Evolutionary conservation across 2,888 invertebrate species (phyloP).

Genomic region (Apamea monoglypha): DNA sequence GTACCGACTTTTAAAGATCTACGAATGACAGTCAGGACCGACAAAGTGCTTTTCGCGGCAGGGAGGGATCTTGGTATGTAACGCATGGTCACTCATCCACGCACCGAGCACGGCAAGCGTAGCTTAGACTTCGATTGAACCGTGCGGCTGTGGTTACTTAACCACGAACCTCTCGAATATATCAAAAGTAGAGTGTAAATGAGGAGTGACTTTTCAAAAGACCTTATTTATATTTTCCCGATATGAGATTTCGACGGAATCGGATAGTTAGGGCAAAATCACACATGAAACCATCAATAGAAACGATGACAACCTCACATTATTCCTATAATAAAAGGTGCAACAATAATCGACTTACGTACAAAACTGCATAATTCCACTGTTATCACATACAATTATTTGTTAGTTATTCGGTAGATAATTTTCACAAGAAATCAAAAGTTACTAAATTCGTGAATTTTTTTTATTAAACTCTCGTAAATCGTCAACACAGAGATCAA

Average conservation of each 20-base stretch:
- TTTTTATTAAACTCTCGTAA: not conserved
- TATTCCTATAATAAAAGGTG: not conserved
- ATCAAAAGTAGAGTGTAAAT: no score
- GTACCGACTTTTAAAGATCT: not conserved
- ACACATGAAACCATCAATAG: not conserved
- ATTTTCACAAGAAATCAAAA: not conserved
- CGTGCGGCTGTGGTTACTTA: not conserved
- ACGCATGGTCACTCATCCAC: not conserved
- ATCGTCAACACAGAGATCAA: not conserved
- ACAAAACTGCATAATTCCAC: no score
- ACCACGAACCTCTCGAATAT: not conserved
- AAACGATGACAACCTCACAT: not conserved
- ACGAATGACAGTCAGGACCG: not conserved
- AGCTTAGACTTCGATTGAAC: not conserved
- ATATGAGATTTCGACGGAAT: not conserved
- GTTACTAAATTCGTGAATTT: not conserved
- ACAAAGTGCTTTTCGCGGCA: not conserved
- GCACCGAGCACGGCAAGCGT: not conserved
- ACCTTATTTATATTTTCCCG: not conserved
- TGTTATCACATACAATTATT: not conserved
- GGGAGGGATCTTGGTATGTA: not conserved
- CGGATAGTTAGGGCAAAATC: not conserved
- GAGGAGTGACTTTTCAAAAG: not conserved
- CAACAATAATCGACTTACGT: not conserved
- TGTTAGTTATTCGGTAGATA: not conserved